Base-by-base conservation (phyloP, 2,113 vertebrate genomes). In the Stomatorhinus ivindoensis region DNA sequence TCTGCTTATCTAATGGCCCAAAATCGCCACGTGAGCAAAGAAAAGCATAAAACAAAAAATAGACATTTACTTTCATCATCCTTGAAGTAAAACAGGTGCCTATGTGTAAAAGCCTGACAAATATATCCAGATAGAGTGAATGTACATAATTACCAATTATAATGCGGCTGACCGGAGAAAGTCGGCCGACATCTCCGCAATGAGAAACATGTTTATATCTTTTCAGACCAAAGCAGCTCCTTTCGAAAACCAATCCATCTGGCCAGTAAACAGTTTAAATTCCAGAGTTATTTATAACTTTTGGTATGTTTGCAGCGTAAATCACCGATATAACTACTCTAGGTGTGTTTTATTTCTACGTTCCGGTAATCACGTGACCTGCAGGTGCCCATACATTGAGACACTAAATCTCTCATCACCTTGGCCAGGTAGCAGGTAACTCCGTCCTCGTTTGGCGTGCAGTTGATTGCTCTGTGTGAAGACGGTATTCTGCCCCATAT, bases 311-410 rank as follows among this genome's bases (percentile, higher is more conserved):
- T 17, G 27, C 13, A 76, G 5, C 15, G 69, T 39, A 76, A 39
- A 76, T 39, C 31, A 39, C 1, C 27, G 11, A 39, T 35, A 17
- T 17, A 17, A 13, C 11, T 15, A 31, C 65, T 73, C n/a, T 73
- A 35, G 27, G 35, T 76, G 31, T 17, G 15, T 17, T 39, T 76
- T 39, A 65, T 31, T 42, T 17, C 35, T 9, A 83, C 80, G 39
- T 46, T 65, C 89, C 53, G 31, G 53, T 27, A 10, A 3, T 13
- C 90, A 90, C 55, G 55, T 92, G 90, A 91, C 48, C 42, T 88
- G 44, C 91, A 91, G 89, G 89, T 92, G 90, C 53, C 39, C n/a
- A 48, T 76, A 89, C 76, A 92, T 92, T 89, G 90, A 89, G 35
- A 39, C 9, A 3, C 39, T 19, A 4, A 35, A 42, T 35, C 35